Evolutionary conservation across 2,797 vertebrate species (phyloP).

Genomic region (Crocodylus rhombifer): DNA sequence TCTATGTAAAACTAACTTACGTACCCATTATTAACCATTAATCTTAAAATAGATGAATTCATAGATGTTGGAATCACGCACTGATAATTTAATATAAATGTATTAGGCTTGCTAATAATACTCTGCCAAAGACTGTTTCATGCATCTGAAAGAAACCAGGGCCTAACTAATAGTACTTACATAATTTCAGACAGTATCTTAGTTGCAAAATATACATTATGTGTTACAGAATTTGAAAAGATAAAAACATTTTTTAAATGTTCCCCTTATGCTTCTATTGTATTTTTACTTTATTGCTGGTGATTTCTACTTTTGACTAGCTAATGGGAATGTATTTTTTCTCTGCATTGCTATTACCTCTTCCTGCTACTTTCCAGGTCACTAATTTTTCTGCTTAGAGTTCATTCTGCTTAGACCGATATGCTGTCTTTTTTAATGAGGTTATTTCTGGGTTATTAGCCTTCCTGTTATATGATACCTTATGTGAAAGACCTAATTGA

Average conservation of each 20-base stretch:
- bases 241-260: conserved; percentile 69
- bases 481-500: conserved; percentile 94
- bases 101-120: conserved; percentile 13
- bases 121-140: conserved; percentile 14
- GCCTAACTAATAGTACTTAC: background rate
- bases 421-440: conserved; percentile 98
- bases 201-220: conserved; percentile 28
- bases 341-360: conserved; percentile 91
- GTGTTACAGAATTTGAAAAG: conserved; percentile 60
- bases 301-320: conserved; percentile 83
- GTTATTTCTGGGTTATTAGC: conserved; percentile 99
- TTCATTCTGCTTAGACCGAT: conserved; percentile 97
- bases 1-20: conserved; percentile 38
- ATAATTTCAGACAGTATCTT: conserved; percentile 30
- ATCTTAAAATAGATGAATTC: conserved; percentile 52
- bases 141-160: background rate
- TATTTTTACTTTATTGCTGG: conserved; percentile 74
- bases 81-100: conserved; percentile 37
- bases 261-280: conserved; percentile 66
- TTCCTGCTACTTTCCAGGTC: conserved; percentile 97
- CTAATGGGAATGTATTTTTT: conserved; percentile 85
- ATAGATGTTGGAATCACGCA: conserved; percentile 39
- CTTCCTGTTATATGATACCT: conserved; percentile 95
- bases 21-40: conserved; percentile 45
- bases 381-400: conserved; percentile 98